Percentiles rank a stretch among this genome's conserved stretches.
Conservation (phyloP, 2,888 invertebrate species). For the Bellardia pandia region DNA sequence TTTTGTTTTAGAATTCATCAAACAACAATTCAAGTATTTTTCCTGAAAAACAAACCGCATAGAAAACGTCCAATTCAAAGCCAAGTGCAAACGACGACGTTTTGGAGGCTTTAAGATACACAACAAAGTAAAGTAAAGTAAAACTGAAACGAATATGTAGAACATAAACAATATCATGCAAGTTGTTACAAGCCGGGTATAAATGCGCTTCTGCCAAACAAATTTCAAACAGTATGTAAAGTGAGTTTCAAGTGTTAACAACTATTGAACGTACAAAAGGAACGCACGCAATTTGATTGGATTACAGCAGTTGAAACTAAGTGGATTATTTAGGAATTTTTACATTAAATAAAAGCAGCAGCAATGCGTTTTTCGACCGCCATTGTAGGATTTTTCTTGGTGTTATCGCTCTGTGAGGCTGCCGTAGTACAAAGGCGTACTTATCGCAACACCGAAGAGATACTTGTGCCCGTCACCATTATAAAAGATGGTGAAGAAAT, state of each 20-base stretch:
- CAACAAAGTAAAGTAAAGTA: slow-evolving; percentile 6
- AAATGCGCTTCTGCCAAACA: slow-evolving; percentile 82
- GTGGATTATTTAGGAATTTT: slow-evolving; percentile 41
- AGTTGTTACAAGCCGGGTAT: slow-evolving; percentile 76
- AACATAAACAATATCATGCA: slow-evolving; percentile 29
- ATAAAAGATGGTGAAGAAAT: slow-evolving; percentile 69
- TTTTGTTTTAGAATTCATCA: not conserved
- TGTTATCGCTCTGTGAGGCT: slow-evolving; percentile 16
- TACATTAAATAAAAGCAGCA: slow-evolving; percentile 24
- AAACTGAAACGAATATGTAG: not conserved
- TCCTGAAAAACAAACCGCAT: not conserved
- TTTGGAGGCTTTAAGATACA: slow-evolving; percentile 14
- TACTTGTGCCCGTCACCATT: slow-evolving; percentile 72
- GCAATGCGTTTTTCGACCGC: slow-evolving; percentile 59
- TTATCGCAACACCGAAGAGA: slow-evolving; percentile 64
- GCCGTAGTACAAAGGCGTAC: slow-evolving; percentile 52
- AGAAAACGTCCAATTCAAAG: slow-evolving; percentile 57
- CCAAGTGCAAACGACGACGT: slow-evolving; percentile 69
- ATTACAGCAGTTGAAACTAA: slow-evolving; percentile 15
- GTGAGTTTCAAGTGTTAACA: slow-evolving; percentile 79
- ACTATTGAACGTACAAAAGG: slow-evolving; percentile 5
- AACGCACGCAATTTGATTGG: slow-evolving; percentile 15
- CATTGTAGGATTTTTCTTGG: slow-evolving; percentile 66
- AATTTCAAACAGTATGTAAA: slow-evolving; percentile 82
- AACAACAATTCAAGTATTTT: not conserved